phyloP scores from a whole-genome alignment of 1,140 invertebrate genomes.

The Streblospio benedicti region DNA sequence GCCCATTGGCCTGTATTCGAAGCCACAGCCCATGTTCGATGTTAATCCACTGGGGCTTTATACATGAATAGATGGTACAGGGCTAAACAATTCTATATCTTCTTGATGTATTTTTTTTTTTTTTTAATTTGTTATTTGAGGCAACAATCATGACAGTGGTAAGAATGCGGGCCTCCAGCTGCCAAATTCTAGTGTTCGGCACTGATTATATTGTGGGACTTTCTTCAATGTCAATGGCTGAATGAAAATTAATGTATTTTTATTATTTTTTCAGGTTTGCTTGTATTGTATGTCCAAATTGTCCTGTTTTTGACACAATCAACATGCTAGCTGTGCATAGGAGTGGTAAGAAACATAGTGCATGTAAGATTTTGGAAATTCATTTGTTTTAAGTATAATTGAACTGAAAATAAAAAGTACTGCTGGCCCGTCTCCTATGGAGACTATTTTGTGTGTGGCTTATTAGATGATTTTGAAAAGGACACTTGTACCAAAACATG shows the following conservation, averaged over 20 bases:
- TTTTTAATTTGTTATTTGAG: no score
- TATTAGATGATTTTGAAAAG: slow-evolving; percentile 4
- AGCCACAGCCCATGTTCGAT: no score
- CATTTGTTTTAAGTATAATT: not conserved
- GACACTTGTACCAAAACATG: not conserved
- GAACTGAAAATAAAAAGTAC: not conserved
- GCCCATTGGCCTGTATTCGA: no score
- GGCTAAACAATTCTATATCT: no score
- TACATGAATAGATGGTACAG: no score
- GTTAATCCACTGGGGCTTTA: no score
- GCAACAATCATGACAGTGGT: no score
- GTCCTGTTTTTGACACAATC: slow-evolving; percentile 40
- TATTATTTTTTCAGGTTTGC: slow-evolving; percentile 28
- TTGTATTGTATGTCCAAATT: slow-evolving; percentile 31
- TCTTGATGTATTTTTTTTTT: no score
- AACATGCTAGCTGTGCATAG: slow-evolving; percentile 34
- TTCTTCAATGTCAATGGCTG: not conserved
- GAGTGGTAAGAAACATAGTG: slow-evolving; percentile 37
- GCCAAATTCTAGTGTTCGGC: slow-evolving; percentile 13
- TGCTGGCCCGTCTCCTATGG: not conserved
- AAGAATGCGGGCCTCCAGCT: no score
- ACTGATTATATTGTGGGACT: not conserved
- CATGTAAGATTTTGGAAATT: slow-evolving; percentile 22
- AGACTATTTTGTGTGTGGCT: not conserved
- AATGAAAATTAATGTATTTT: not conserved